These are phyloP conservation scores for Hyposoter didymator DNA, from an alignment of 2,888 invertebrate species.

Conservation along the genomic window DNA sequence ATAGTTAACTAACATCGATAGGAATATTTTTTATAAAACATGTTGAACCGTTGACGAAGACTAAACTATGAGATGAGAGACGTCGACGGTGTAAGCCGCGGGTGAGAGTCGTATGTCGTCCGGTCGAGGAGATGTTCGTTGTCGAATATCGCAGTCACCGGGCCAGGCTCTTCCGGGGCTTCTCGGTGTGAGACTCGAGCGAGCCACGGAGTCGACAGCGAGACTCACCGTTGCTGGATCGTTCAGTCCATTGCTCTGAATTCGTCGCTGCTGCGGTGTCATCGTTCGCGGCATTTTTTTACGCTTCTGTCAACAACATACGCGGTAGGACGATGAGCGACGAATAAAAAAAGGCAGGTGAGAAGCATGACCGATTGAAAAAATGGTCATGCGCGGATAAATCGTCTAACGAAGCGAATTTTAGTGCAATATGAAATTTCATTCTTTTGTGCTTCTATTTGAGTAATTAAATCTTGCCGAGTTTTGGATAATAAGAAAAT, in stretches of 20 bases:
- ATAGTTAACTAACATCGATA: constrained; percentile 56
- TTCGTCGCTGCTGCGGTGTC: constrained; percentile 89
- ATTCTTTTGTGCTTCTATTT: not conserved
- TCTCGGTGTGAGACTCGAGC: constrained; percentile 83
- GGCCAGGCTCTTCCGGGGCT: constrained; percentile 89
- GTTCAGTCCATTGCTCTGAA: constrained; percentile 92
- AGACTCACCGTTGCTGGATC: constrained; percentile 93
- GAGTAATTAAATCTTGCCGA: not conserved
- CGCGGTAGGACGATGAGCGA: constrained; percentile 34
- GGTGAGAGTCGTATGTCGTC: constrained; percentile 85
- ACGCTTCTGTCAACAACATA: constrained; percentile 90
- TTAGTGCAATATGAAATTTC: not conserved
- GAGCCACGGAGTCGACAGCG: constrained; percentile 88
- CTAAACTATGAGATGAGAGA: constrained; percentile 92
- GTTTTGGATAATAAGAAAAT: not conserved
- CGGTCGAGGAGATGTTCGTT: constrained; percentile 86
- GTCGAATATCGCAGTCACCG: constrained; percentile 87
- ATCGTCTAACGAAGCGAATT: not conserved
- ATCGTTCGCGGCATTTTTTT: constrained; percentile 92
- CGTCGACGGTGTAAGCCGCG: constrained; percentile 92
- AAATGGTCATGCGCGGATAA: not conserved
- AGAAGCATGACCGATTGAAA: not conserved
- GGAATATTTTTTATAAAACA: constrained; percentile 54
- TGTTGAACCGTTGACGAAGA: constrained; percentile 2
- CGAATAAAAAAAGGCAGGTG: not conserved